A percentile compares a stretch with the other conserved stretches of the same genome.
Evolutionary conservation across 92 coral and sea anemone species (phyloP).

Genomic region (Porites rus): DNA sequence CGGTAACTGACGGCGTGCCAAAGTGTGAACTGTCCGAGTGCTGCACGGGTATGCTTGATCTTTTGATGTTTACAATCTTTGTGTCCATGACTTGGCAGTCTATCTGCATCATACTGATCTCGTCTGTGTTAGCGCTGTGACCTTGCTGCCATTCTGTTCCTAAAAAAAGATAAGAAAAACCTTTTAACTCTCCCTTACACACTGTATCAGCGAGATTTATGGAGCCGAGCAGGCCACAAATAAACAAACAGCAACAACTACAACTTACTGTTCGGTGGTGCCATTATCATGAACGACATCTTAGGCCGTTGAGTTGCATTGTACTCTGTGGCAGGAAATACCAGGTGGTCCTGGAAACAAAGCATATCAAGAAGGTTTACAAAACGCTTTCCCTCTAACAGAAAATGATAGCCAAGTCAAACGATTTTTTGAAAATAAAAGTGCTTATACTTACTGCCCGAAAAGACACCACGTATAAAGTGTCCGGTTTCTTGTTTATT

Average conservation of each 20-base stretch:
- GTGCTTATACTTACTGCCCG: conserved; percentile 71
- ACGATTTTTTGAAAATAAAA: no score
- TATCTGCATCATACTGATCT: conserved; percentile 92
- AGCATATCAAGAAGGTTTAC: not conserved
- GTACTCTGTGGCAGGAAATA: conserved; percentile 89
- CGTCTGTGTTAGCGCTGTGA: conserved; percentile 59
- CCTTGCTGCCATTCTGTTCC: conserved; percentile 73
- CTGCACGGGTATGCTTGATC: conserved; percentile 89
- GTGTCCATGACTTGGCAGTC: conserved; percentile 96
- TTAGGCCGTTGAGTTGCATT: conserved; percentile 90
- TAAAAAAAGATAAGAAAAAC: not conserved
- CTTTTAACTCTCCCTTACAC: not conserved
- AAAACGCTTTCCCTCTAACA: no score
- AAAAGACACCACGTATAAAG: conserved; percentile 90
- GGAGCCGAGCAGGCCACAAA: not conserved
- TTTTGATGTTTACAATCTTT: conserved; percentile 85
- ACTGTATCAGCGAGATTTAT: not conserved
- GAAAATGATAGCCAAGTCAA: no score
- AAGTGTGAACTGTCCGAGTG: conserved; percentile 68
- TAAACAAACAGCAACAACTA: no score
- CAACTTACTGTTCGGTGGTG: conserved; percentile 91
- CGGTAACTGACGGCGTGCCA: conserved; percentile 57
- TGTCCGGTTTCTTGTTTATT: conserved; percentile 85
- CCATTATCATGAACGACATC: conserved; percentile 95
- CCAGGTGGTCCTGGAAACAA: conserved; percentile 78